These are phyloP conservation scores for Nomada lathburiana DNA, from an alignment of 2,888 invertebrate species.

Conservation along the genomic window DNA sequence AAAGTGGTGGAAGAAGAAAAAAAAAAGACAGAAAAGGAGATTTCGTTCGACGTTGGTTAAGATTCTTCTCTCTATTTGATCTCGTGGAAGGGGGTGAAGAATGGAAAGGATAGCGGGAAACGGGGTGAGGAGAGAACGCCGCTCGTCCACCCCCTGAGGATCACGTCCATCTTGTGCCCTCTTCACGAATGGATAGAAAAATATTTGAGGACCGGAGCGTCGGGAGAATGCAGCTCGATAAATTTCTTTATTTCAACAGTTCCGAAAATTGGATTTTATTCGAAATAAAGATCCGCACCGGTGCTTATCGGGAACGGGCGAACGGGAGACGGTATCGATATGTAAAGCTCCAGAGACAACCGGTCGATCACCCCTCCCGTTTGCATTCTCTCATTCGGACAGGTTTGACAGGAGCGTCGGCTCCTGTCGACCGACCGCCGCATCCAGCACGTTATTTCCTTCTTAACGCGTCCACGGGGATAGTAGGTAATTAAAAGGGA, in stretches of 20 bases:
- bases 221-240: constrained; percentile 26
- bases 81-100: background rate
- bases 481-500: constrained; percentile 63
- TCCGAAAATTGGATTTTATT: constrained; percentile 61
- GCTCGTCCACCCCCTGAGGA: background rate
- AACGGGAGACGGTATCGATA: constrained; percentile 56
- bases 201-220: constrained; percentile 39
- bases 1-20: background rate
- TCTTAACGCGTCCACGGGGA: constrained; percentile 53
- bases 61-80: constrained; percentile 12
- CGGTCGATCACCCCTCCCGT: constrained; percentile 52
- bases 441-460: constrained; percentile 57
- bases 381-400: constrained; percentile 55
- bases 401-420: constrained; percentile 56
- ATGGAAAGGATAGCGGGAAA: background rate
- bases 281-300: constrained; percentile 56
- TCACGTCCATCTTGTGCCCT: background rate
- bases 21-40: background rate
- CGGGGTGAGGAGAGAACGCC: background rate
- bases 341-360: constrained; percentile 58
- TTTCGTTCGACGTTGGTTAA: constrained; percentile 24
- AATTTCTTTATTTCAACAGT: constrained; percentile 51
- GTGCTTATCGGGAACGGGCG: constrained; percentile 54
- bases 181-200: constrained; percentile 36
- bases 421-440: constrained; percentile 32